Evolutionary conservation across 2,797 vertebrate species (phyloP).

Genomic region (Acridotheres tristis): DNA sequence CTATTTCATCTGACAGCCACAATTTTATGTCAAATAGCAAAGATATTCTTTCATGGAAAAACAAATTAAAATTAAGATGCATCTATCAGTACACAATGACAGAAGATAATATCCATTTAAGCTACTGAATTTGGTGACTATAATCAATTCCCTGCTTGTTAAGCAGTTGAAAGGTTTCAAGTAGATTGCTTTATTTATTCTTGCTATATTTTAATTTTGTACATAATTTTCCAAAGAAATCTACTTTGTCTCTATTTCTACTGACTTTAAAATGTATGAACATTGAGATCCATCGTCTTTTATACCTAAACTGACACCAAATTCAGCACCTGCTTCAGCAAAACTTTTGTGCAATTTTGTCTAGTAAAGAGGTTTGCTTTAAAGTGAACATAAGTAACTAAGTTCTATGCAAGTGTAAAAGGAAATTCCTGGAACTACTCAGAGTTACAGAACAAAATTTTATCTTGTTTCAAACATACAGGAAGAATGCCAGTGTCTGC

Average conservation of each 20-base stretch:
- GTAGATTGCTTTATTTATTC: neutral
- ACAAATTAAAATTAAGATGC: neutral
- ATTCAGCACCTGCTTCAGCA: neutral
- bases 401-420: neutral
- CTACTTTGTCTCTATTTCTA: neutral
- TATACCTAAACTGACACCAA: neutral
- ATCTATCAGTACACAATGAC: neutral
- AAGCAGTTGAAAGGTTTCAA: neutral
- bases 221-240: neutral
- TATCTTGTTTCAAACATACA: neutral
- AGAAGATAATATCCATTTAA: neutral
- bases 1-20: neutral
- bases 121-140: neutral
- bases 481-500: neutral
- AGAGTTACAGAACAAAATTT: neutral
- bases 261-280: neutral
- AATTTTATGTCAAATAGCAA: neutral
- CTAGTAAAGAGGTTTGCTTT: neutral
- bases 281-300: neutral
- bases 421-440: neutral
- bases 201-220: neutral
- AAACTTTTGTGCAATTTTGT: neutral
- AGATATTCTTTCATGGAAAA: neutral
- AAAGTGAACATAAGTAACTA: neutral
- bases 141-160: neutral